phyloP scores from a whole-genome alignment of 2,888 invertebrate species.

The Chaetogeoica ovagalla region DNA sequence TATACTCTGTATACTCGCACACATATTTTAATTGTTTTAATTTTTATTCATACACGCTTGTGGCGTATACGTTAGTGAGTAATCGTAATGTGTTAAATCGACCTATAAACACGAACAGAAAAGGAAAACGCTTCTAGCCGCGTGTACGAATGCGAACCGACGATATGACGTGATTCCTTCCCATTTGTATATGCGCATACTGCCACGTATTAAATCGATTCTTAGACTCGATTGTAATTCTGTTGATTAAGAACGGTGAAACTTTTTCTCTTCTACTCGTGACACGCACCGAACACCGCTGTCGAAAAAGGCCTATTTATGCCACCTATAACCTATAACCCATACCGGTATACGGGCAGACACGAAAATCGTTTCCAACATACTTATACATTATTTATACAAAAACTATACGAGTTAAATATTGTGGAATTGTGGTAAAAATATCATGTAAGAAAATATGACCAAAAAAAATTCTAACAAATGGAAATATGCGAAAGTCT shows the following conservation, averaged over 20 bases:
- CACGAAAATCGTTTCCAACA: too few relatives aligned
- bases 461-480: too few relatives aligned
- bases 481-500: too few relatives aligned
- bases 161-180: conserved; percentile 27
- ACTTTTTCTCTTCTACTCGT: conserved; percentile 13
- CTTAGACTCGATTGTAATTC: not conserved
- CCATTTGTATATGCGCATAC: conserved; percentile 5
- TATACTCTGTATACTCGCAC: too few relatives aligned
- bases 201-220: conserved; percentile 7
- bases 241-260: conserved; percentile 24
- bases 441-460: too few relatives aligned
- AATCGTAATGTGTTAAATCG: conserved; percentile 11
- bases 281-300: not conserved
- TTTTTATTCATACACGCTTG: too few relatives aligned
- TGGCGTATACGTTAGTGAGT: not conserved
- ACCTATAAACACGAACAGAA: not conserved
- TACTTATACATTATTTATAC: too few relatives aligned
- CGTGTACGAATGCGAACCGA: not conserved
- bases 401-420: too few relatives aligned
- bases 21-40: too few relatives aligned
- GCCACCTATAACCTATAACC: too few relatives aligned
- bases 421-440: too few relatives aligned
- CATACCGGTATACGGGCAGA: too few relatives aligned
- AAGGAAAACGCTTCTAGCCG: not conserved
- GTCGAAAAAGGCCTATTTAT: not conserved